Base-by-base conservation (phyloP, 2,888 invertebrate species). In the Drosophila merina region DNA sequence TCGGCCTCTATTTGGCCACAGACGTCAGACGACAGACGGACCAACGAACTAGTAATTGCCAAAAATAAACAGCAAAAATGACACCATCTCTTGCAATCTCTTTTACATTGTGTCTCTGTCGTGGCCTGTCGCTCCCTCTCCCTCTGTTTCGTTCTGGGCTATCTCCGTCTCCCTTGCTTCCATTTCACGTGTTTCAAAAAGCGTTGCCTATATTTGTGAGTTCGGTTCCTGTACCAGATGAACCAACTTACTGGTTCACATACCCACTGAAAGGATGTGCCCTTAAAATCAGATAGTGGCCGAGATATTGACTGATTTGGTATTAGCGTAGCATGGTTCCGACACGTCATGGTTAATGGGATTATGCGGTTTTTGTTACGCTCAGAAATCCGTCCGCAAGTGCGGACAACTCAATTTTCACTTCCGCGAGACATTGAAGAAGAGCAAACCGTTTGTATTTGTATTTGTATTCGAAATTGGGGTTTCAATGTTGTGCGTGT, bases 51-150 rank as follows among this genome's bases (percentile, higher is more conserved):
- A 52, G 47, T 69, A 71, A 69, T 71, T 70, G 69, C 71, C 71
- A 69, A 76, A 76, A 64, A 77, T 70, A 70, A 79, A 70, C 54
- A 70, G 59, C 59, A 51, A 60, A 51, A 75, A 63, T 49, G 52
- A 63, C 52, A 64, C 59, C 44, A 44, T 14, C 42, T 14, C 9
- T 9, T 8, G 20, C 30, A 4, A 3, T 9, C 44, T 38, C 54
- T 9, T 40, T 36, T n/a, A 36, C 36, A 6, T 36, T 30, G n/a
- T 30, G 31, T 6, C 64, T 42, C 12, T 25, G 6, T 26, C 36
- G 5, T 33, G 4, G 9, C 5, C 30, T 36, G 4, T 1, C 8
- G 31, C 33, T 10, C 26, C n/a, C 26, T 26, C 26, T 49, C 49
- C 14, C 20, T 49, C 26, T 14, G 30, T 10, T 25, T 48, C 50